These are phyloP conservation scores for Caenorhabditis briggsae DNA, from an alignment of 1,140 invertebrate genomes.

Conservation along the genomic window DNA sequence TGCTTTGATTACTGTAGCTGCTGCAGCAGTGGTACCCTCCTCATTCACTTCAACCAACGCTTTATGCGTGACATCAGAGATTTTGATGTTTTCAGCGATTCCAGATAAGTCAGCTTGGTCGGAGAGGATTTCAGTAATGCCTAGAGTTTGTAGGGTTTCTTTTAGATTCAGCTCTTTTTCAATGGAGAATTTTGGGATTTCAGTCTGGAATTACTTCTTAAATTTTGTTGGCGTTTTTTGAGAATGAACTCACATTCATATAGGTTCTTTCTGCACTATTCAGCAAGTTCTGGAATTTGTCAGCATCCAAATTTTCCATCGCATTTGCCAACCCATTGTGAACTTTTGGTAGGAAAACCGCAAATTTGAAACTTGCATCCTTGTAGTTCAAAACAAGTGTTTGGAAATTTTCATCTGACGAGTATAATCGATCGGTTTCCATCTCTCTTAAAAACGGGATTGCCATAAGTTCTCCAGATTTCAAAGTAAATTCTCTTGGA, in stretches of 20 bases:
- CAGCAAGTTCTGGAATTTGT: conserved; percentile 17
- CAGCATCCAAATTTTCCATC: neutral
- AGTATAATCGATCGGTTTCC: neutral
- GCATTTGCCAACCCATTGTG: neutral
- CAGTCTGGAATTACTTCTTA: neutral
- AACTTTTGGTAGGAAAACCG: conserved; percentile 24
- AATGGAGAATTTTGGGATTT: conserved; percentile 37
- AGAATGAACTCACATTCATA: conserved; percentile 5
- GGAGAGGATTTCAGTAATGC: neutral
- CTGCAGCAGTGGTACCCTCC: conserved; percentile 25
- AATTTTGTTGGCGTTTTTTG: neutral
- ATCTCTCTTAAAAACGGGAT: conserved; percentile 2
- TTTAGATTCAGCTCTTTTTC: conserved; percentile 28
- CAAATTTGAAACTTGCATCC: neutral
- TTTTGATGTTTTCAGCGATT: conserved; percentile 42
- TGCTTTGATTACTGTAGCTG: conserved; percentile 24
- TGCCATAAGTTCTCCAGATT: neutral
- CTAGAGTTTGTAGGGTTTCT: neutral
- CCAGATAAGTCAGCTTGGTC: conserved; percentile 48
- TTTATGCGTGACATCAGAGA: conserved; percentile 11
- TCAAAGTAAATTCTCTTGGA: neutral
- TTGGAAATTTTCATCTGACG: neutral
- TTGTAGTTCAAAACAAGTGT: neutral
- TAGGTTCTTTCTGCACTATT: neutral
- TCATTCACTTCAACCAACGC: conserved; percentile 17